A percentile compares a stretch with the other conserved stretches of the same genome.
phyloP scores from a whole-genome alignment of 2,888 invertebrate genomes.

The Pyrochroa serraticornis region DNA sequence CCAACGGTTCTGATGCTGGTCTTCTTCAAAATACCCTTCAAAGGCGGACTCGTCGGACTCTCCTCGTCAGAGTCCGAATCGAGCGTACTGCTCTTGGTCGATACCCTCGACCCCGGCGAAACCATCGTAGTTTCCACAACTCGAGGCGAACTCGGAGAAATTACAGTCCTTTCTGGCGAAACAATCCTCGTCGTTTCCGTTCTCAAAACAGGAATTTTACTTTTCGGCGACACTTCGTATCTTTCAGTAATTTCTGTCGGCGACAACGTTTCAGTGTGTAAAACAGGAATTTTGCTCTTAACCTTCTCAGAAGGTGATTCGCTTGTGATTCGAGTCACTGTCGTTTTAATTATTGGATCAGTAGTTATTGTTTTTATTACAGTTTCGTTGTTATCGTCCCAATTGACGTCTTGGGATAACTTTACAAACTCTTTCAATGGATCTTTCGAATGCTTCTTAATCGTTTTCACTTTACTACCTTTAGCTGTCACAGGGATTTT shows the following conservation, averaged over 20 bases:
- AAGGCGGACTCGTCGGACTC: constrained; percentile 47
- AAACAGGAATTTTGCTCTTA: constrained; percentile 47
- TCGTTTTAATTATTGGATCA: constrained; percentile 54
- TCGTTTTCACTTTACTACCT: constrained; percentile 58
- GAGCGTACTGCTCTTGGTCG: constrained; percentile 50
- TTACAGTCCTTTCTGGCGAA: constrained; percentile 41
- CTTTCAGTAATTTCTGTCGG: constrained; percentile 33
- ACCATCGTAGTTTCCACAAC: constrained; percentile 36
- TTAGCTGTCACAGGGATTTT: constrained; percentile 54
- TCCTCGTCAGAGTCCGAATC: constrained; percentile 58
- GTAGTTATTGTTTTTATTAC: constrained; percentile 37
- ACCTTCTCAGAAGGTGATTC: constrained; percentile 21
- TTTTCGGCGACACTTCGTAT: constrained; percentile 46
- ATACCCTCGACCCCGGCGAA: constrained; percentile 49
- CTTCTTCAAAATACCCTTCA: constrained; percentile 56
- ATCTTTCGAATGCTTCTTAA: constrained; percentile 60
- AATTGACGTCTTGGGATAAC: constrained; percentile 56
- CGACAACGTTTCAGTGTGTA: constrained; percentile 33
- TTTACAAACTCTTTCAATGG: constrained; percentile 57
- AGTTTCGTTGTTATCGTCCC: constrained; percentile 51
- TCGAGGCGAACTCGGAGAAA: too few relatives aligned
- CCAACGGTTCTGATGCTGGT: constrained; percentile 59
- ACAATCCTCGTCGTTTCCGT: constrained; percentile 50
- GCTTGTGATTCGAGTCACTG: constrained; percentile 50
- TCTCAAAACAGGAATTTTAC: constrained; percentile 59